phyloP scores from a whole-genome alignment of 2,113 vertebrate genomes.

The Vidua macroura region DNA sequence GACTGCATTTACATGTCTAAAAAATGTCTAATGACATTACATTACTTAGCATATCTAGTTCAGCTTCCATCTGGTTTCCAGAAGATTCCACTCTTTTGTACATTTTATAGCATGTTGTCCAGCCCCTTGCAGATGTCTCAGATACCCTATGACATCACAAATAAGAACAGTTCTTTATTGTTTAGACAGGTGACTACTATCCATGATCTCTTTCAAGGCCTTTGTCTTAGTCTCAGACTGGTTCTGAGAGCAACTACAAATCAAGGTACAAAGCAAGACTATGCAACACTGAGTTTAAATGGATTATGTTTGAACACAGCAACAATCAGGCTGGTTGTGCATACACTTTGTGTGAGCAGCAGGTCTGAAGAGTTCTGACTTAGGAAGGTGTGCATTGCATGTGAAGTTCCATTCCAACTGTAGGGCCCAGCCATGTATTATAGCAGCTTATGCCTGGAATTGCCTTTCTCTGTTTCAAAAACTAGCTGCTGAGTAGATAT shows the following conservation, averaged over 20 bases:
- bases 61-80: not conserved
- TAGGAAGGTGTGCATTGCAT: rapidly evolving
- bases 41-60: not conserved
- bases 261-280: not conserved
- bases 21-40: not conserved
- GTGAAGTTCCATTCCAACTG: not conserved
- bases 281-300: not conserved
- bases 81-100: not conserved
- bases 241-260: not conserved
- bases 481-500: not conserved
- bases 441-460: not conserved
- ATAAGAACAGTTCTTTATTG: not conserved
- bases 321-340: not conserved
- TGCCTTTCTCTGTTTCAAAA: not conserved
- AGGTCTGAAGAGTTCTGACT: not conserved
- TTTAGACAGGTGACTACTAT: not conserved
- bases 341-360: not conserved
- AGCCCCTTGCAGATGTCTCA: not conserved
- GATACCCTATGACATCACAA: not conserved
- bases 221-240: not conserved
- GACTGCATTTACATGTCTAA: not conserved
- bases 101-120: not conserved
- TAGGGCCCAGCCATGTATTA: not conserved
- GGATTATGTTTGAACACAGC: not conserved
- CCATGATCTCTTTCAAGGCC: not conserved